These are phyloP conservation scores for Hyperoplus lanceolatus DNA, from an alignment of 2,797 vertebrate species.

Conservation along the genomic window DNA sequence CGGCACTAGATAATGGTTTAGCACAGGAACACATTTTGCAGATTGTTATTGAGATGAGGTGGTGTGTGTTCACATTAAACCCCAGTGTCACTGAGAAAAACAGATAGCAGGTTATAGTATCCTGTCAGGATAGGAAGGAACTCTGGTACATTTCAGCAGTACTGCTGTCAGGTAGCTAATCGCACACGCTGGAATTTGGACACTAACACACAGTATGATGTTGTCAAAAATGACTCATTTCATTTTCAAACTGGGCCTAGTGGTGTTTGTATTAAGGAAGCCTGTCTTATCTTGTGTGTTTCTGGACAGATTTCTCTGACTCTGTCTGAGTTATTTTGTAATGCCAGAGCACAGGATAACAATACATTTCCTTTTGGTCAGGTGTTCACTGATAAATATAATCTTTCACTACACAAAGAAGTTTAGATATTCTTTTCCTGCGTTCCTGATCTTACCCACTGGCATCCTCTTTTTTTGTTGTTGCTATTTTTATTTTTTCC, in stretches of 20 bases:
- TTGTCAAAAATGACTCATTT: slow-evolving; percentile 36
- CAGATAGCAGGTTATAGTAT: slow-evolving; percentile 60
- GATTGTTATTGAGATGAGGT: slow-evolving; percentile 62
- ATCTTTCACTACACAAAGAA: slow-evolving; percentile 35
- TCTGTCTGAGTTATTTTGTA: slow-evolving; percentile 35
- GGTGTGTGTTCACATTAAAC: slow-evolving; percentile 58
- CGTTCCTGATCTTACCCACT: slow-evolving; percentile 26
- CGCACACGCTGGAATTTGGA: slow-evolving; percentile 43
- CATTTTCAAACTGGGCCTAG: slow-evolving; percentile 18
- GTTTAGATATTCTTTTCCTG: slow-evolving; percentile 41
- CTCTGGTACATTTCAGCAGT: slow-evolving; percentile 72
- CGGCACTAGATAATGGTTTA: slow-evolving; percentile 9
- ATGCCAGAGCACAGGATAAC: slow-evolving; percentile 29
- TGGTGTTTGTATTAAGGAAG: slow-evolving; percentile 45
- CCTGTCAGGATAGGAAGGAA: slow-evolving; percentile 73
- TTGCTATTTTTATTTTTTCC: slow-evolving; percentile 16
- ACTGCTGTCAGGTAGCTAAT: slow-evolving; percentile 32
- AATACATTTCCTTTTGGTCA: slow-evolving; percentile 21
- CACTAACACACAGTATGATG: slow-evolving; percentile 8
- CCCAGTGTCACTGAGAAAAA: slow-evolving; percentile 47
- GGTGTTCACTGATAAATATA: slow-evolving; percentile 43
- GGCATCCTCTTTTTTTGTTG: slow-evolving; percentile 22
- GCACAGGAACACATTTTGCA: slow-evolving; percentile 52
- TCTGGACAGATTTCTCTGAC: slow-evolving; percentile 51
- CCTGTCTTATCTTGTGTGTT: slow-evolving; percentile 55